These are phyloP conservation scores for Enteromius mattozi DNA, from an alignment of 2,797 vertebrate species.

Conservation along the genomic window DNA sequence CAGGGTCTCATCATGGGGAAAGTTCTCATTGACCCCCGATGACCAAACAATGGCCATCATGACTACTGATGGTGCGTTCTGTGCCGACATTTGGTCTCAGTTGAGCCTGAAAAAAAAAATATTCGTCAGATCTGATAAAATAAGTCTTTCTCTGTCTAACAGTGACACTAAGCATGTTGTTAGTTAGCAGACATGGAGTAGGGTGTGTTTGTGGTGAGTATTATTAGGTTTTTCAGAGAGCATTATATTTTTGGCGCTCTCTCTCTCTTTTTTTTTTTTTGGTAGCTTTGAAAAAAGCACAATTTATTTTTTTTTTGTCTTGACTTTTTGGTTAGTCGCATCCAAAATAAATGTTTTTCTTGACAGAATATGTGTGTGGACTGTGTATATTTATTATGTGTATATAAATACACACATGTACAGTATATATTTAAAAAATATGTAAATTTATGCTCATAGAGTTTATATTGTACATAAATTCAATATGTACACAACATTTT, in stretches of 20 bases:
- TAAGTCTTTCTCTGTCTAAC: not conserved
- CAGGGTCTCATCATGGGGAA: conserved; percentile 50
- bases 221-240: not conserved
- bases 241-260: not conserved
- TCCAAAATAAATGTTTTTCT: no score
- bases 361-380: no score
- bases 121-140: not conserved
- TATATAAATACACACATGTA: no score
- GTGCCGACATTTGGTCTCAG: not conserved
- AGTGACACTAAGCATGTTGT: not conserved
- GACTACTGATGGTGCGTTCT: not conserved
- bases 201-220: not conserved
- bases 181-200: not conserved
- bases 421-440: no score
- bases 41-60: conserved; percentile 71
- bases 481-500: no score
- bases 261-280: no score
- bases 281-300: not conserved
- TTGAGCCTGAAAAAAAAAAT: conserved; percentile 1
- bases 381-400: no score
- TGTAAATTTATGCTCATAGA: no score
- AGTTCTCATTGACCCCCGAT: not conserved
- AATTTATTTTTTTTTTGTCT: not conserved
- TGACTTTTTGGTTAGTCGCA: not conserved
- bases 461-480: no score